Percentiles rank a stretch among this genome's conserved stretches.
Evolutionary conservation across 2,888 invertebrate genomes (phyloP).

Genomic region (Brachypalpus laphriformis): DNA sequence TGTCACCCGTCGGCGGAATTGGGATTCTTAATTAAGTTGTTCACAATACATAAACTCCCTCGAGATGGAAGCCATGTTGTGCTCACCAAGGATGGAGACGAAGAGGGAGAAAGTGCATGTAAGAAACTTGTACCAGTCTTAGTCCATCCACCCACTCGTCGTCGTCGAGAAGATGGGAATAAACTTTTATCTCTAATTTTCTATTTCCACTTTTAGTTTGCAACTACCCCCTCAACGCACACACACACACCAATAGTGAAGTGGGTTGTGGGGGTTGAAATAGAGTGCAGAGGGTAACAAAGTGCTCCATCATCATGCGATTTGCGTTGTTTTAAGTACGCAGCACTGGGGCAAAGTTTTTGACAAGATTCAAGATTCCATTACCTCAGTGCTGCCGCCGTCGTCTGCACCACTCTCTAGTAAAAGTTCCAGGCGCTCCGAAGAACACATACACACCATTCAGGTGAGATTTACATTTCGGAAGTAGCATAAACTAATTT

Average conservation of each 20-base stretch:
- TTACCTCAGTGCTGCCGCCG: constrained; percentile 38
- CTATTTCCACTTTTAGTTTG: constrained; percentile 72
- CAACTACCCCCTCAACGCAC: constrained; percentile 12
- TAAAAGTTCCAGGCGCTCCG: constrained; percentile 42
- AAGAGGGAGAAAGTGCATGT: constrained; percentile 56
- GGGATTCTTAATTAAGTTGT: constrained; percentile 76
- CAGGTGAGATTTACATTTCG: constrained; percentile 72
- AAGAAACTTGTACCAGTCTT: constrained; percentile 62
- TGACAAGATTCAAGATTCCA: constrained; percentile 73
- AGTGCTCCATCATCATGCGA: constrained; percentile 72
- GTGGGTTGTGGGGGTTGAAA: not conserved
- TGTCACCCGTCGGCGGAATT: constrained; percentile 75
- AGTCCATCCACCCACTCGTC: constrained; percentile 10
- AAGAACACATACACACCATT: constrained; percentile 44
- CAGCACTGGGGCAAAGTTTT: constrained; percentile 73
- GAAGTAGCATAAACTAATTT: constrained; percentile 75
- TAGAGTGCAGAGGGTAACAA: constrained; percentile 72
- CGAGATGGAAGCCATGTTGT: constrained; percentile 68
- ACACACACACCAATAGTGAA: not conserved
- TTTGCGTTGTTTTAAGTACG: constrained; percentile 73
- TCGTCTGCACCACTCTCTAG: not conserved
- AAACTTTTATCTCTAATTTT: constrained; percentile 74
- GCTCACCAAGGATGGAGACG: constrained; percentile 20
- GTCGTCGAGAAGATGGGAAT: constrained; percentile 57
- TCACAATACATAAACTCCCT: constrained; percentile 73